Conservation (phyloP, 2,113 vertebrate species). For the Phrynosoma platyrhinos region DNA sequence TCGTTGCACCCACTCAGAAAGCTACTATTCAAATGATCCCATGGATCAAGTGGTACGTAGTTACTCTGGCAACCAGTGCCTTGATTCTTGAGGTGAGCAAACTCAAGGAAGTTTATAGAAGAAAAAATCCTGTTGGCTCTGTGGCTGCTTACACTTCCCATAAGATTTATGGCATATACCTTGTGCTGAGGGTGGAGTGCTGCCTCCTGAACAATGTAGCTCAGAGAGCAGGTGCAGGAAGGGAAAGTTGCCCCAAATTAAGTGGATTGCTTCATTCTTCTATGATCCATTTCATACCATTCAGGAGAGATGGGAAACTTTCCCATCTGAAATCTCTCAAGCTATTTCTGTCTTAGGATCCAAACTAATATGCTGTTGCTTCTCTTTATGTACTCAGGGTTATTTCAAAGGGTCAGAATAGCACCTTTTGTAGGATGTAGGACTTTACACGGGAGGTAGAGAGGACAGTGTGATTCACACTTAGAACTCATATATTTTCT, state of each 20-base stretch:
- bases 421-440: not conserved
- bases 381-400: not conserved
- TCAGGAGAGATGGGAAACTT: not conserved
- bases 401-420: not conserved
- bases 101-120: not conserved
- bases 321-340: not conserved
- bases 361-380: not conserved
- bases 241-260: not conserved
- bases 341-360: not conserved
- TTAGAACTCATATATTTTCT: too few species aligned
- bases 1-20: conserved; percentile 96
- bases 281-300: not conserved
- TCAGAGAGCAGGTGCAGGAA: not conserved
- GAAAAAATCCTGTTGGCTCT: not conserved
- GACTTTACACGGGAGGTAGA: not conserved
- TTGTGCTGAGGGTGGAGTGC: not conserved
- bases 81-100: not conserved
- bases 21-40: conserved; percentile 95
- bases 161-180: not conserved
- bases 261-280: not conserved
- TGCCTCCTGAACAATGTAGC: not conserved
- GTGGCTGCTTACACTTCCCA: not conserved
- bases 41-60: conserved; percentile 98
- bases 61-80: not conserved
- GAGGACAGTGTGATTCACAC: not conserved